These are phyloP conservation scores for Epinotia bilunana DNA, from an alignment of 2,888 invertebrate species.

Conservation along the genomic window DNA sequence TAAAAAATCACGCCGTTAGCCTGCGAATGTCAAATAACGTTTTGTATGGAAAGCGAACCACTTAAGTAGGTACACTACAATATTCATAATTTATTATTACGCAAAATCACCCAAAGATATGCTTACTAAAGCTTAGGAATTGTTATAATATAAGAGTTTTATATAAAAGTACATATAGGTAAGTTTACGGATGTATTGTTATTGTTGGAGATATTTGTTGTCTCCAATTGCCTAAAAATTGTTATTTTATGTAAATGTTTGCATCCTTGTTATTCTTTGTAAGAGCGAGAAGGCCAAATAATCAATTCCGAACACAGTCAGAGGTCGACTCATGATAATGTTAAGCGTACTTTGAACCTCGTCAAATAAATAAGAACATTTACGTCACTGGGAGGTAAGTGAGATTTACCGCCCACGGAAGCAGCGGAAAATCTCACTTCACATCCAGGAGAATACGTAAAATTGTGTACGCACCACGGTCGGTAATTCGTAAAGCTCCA, in stretches of 20 bases:
- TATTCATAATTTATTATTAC: slow-evolving; percentile 22
- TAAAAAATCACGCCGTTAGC: too few relatives aligned
- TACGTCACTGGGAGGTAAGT: too few relatives aligned
- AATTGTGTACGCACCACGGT: too few relatives aligned
- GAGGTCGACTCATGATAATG: too few relatives aligned
- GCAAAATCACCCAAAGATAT: slow-evolving; percentile 60
- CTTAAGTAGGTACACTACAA: neutral
- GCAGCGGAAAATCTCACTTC: too few relatives aligned
- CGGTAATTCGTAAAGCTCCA: too few relatives aligned
- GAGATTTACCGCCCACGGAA: too few relatives aligned
- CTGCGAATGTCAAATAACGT: too few relatives aligned
- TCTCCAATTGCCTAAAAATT: neutral
- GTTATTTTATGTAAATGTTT: neutral
- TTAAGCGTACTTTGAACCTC: too few relatives aligned
- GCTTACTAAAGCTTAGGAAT: slow-evolving; percentile 57
- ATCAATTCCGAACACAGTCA: neutral
- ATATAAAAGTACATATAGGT: slow-evolving; percentile 39
- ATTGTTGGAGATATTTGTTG: neutral
- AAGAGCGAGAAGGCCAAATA: neutral
- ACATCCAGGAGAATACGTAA: too few relatives aligned
- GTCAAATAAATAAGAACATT: too few relatives aligned
- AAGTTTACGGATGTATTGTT: slow-evolving; percentile 6
- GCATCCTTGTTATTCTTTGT: neutral
- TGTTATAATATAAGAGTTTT: slow-evolving; percentile 48
- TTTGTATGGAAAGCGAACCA: too few relatives aligned